These are phyloP conservation scores for Adrianichthys oophorus DNA, from an alignment of 2,797 vertebrate genomes.

Conservation along the genomic window DNA sequence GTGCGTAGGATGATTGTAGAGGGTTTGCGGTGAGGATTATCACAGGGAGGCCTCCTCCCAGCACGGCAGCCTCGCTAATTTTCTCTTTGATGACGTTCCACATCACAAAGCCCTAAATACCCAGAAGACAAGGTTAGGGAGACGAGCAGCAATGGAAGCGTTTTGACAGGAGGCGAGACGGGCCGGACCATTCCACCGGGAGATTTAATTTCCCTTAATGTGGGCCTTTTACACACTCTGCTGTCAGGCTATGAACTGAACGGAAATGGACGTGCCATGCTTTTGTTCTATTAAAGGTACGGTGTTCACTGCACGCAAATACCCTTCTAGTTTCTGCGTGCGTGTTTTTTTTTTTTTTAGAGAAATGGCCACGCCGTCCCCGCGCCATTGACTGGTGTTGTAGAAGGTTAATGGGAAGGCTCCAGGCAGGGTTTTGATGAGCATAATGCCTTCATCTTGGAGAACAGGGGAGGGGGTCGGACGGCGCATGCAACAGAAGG, in stretches of 20 bases:
- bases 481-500: constrained; percentile 37
- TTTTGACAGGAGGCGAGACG: constrained; percentile 68
- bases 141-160: constrained; percentile 57
- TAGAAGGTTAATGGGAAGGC: constrained; percentile 75
- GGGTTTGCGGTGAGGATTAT: constrained; percentile 65
- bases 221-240: constrained; percentile 55
- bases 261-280: constrained; percentile 61
- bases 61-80: constrained; percentile 58
- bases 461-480: constrained; percentile 51
- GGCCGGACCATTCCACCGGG: constrained; percentile 55
- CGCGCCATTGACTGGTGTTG: constrained; percentile 54
- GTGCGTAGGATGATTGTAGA: constrained; percentile 56
- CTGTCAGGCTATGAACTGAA: constrained; percentile 65
- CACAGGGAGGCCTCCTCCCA: constrained; percentile 53
- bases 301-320: constrained; percentile 7
- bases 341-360: constrained; percentile 10
- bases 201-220: constrained; percentile 74
- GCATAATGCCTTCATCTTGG: constrained; percentile 77
- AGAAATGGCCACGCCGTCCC: constrained; percentile 4
- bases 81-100: constrained; percentile 72
- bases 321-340: constrained; percentile 9
- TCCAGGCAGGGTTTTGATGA: constrained; percentile 67
- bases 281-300: constrained; percentile 31
- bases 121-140: constrained; percentile 70
- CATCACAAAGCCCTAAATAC: constrained; percentile 75